Evolutionary conservation across 2,888 invertebrate species (phyloP), one percentile per base, ranked within the genome.

Genomic region (Melieria crassipennis): DNA sequence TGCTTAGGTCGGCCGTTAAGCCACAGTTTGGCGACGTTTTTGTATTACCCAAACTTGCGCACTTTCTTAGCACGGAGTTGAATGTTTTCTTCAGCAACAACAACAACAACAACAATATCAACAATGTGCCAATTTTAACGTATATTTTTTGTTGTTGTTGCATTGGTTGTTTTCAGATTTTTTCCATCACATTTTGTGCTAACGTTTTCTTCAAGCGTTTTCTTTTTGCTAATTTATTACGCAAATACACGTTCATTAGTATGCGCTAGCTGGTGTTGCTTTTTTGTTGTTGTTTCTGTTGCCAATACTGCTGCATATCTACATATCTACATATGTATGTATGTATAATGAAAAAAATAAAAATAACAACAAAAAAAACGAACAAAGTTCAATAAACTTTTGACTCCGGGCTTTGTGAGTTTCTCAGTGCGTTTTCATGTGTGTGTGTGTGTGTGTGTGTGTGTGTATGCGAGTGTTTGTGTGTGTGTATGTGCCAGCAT

Each of bases 331-430:
- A 69, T 65, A 70, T 69, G 1, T 16, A 16, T 16, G 16, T 16
- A 71, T 63, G 50, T 64, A 43, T 48, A 64, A 43, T 50, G 13
- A 42, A 78, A 78, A 78, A 78, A 76, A 74, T 73, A 72, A 77
- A 72, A 73, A 76, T 76, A 78, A 76, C 73, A 75, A 70, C 66
- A 71, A 58, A 63, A 58, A 43, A 55, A 48, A 68, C 56, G 55
- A 71, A 65, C 47, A 78, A 76, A 83, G 82, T 82, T 82, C 83
- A 82, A 82, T 82, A 82, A 82, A 83, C 82, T 80, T 79, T 82
- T 75, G 67, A 57, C 62, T 69, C 48, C 10, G 30, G 60, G 47
- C 67, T 65, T 11, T 9, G 30, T 52, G 52, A 65, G 68, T 73
- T 60, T 62, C 46, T 10, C 56, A 65, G 48, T 67, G 42, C 65